Evolutionary conservation across 2,888 invertebrate species (phyloP), one percentile per base, ranked within the genome.

Genomic region (Sialis fuliginosa): DNA sequence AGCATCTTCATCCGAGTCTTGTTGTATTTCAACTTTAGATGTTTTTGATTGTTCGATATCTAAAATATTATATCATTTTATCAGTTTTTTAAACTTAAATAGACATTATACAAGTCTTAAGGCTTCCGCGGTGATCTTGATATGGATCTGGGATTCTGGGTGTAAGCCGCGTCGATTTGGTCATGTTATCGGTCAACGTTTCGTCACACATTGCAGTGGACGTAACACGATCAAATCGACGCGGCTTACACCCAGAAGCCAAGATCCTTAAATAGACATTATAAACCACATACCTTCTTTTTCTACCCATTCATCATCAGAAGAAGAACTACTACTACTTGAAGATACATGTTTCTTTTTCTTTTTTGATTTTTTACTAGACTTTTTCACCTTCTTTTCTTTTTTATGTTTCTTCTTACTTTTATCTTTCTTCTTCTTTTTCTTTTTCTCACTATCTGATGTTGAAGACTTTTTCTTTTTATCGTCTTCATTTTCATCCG

Each of bases 221-320:
- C n/a, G n/a, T n/a, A n/a, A n/a, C n/a, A n/a, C n/a, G n/a, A n/a
- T n/a, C n/a, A n/a, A n/a, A n/a, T n/a, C n/a, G n/a, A n/a, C n/a
- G n/a, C n/a, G n/a, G n/a, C n/a, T n/a, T n/a, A n/a, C n/a, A n/a
- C n/a, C n/a, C 9, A 35, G 10, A 35, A 34, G 9, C 9, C 6
- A 34, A 7, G 9, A 35, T 35, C 37, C 10, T 35, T 35, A 4
- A 33, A 44, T 33, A 32, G 7, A 6, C n/a, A 45, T 8, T 8
- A 6, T 22, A 12, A 46, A 45, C 32, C 5, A 61, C 66, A 63
- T 55, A 70, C 64, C 65, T 54, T 72, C 71, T 65, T 79, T 81
- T 58, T 82, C 82, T 1, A 82, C 71, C 82, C 82, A 83, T 48
- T 73, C 62, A 49, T 79, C 80, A 49, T 64, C 68, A 1, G 64